Evolutionary conservation across 2,797 vertebrate genomes (phyloP), one percentile per base, ranked within the genome.

Genomic region (Gila robusta): DNA sequence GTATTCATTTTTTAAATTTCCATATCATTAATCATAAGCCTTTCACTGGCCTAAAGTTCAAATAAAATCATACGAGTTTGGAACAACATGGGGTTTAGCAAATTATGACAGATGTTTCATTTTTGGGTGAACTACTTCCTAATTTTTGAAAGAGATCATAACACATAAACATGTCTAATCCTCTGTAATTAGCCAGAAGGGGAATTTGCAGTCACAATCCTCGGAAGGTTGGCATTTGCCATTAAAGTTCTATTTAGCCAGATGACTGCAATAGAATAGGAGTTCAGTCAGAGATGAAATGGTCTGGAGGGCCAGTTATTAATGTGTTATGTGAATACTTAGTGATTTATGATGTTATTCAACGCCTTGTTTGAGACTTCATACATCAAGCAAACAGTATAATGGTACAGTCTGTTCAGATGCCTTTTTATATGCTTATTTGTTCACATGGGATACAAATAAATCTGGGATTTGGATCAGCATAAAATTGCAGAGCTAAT

Each of bases 241-340:
- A 84, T 84, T 69, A 69, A 78, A 28, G 16, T 39, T 78, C 32
- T 77, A 78, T 77, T 84, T 35, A 78, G 17, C 32, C 16, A 69
- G 17, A 70, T 41, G 35, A 78, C 62, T 76, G 14, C 28, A 35
- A 35, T 11, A 49, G 6, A 83, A 76, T 37, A 67, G 16, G 39
- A 76, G 37, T 47, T 62, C 54, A 49, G 70, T 83, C 70, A 69
- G 23, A 78, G 54, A 74, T 83, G 23, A 77, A 78, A 84, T 64
- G 28, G 32, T 76, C 72, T 52, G 28, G 41, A 74, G 44, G 52
- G 44, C 44, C 72, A 39, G 62, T 84, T 84, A 69, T 78, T 84
- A 69, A 84, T 56, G 82, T 64, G 26, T 19, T 83, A 59, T 82
- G 81, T 35, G 71, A 76, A 76, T 37, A 76, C 19, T 49, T 12